A percentile compares a stretch with the other conserved stretches of the same genome.
Evolutionary conservation across 2,797 vertebrate genomes (phyloP).

Genomic region (Peromyscus melanophrys): DNA sequence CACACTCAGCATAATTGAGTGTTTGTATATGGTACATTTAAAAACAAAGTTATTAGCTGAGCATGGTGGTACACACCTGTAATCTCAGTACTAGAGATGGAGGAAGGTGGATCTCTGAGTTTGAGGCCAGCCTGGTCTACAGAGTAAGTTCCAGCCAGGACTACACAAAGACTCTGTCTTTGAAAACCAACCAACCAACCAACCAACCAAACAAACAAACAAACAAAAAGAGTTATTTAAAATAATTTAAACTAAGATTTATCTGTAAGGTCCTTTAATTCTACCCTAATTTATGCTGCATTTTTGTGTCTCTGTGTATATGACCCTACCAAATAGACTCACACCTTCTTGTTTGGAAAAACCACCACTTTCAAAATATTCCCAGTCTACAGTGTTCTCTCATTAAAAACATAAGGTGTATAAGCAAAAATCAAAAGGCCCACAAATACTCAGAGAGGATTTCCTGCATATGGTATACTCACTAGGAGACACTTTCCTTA

Average conservation of each 20-base stretch:
- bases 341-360: background rate
- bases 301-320: background rate
- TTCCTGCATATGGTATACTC: background rate
- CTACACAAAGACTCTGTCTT: background rate
- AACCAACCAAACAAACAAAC: background rate
- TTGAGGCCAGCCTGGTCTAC: background rate
- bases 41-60: conserved; percentile 1
- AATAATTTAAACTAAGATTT: background rate
- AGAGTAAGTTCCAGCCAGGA: background rate
- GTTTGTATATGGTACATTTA: background rate
- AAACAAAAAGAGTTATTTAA: conserved; percentile 26
- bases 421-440: background rate
- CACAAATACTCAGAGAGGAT: background rate
- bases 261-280: conserved; percentile 35
- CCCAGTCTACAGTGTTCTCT: background rate
- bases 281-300: background rate
- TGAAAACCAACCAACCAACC: background rate
- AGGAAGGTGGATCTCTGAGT: background rate
- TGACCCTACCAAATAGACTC: background rate
- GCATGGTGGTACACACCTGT: background rate
- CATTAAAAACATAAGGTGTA: background rate
- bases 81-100: background rate
- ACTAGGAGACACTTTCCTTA: background rate
- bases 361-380: background rate
- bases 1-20: background rate